phyloP scores from a whole-genome alignment of 2,888 invertebrate genomes.

The Onchidella celtica region DNA sequence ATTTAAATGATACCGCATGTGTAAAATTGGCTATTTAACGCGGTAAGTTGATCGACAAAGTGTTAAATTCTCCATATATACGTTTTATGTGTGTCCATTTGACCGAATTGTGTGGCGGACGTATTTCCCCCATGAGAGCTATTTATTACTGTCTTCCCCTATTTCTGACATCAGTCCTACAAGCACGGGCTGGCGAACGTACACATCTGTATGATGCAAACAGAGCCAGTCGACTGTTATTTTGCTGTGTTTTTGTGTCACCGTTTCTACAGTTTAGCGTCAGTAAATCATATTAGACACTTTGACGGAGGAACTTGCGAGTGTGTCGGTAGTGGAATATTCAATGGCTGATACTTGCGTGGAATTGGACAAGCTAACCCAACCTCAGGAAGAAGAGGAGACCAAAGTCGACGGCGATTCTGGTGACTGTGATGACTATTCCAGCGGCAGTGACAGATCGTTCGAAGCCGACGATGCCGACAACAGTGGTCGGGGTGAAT shows the following conservation, averaged over 20 bases:
- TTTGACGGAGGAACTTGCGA: slow-evolving; percentile 48
- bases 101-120: slow-evolving; percentile 27
- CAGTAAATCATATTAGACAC: slow-evolving; percentile 37
- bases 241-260: slow-evolving; percentile 40
- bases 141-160: slow-evolving; percentile 15
- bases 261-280: slow-evolving; percentile 29
- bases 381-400: not conserved
- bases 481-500: slow-evolving; percentile 26
- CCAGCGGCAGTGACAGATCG: slow-evolving; percentile 49
- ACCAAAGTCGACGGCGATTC: slow-evolving; percentile 31
- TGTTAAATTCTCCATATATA: too few relatives aligned
- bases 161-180: slow-evolving; percentile 42
- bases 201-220: slow-evolving; percentile 44
- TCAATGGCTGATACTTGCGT: slow-evolving; percentile 47
- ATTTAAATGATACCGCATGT: too few relatives aligned
- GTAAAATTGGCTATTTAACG: too few relatives aligned
- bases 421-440: slow-evolving; percentile 35
- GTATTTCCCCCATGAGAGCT: slow-evolving; percentile 10
- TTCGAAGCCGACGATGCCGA: slow-evolving; percentile 40
- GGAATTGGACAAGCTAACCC: not conserved
- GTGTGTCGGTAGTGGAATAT: slow-evolving; percentile 47
- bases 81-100: too few relatives aligned
- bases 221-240: slow-evolving; percentile 41
- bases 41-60: too few relatives aligned
- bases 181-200: slow-evolving; percentile 42